phyloP scores from a whole-genome alignment of 1,140 invertebrate species.

The Condylostylus longicornis region DNA sequence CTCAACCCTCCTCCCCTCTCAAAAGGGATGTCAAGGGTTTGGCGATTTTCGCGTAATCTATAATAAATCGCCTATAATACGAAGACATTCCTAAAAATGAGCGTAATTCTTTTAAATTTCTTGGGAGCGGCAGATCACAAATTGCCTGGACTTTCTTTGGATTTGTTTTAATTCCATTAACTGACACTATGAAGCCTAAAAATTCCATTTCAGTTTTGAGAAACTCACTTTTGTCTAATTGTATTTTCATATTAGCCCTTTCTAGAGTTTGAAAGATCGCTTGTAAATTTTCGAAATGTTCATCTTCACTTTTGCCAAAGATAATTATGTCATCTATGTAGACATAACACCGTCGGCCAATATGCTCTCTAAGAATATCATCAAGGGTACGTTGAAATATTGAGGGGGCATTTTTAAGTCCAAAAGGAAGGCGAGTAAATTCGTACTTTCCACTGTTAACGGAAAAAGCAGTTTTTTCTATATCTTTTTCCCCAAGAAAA shows the following conservation, averaged over 20 bases:
- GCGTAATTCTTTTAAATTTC: slow-evolving; percentile 12
- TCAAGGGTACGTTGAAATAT: slow-evolving; percentile 22
- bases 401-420: slow-evolving; percentile 29
- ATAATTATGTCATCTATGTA: slow-evolving; percentile 12
- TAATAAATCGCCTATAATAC: slow-evolving; percentile 19
- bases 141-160: slow-evolving; percentile 13
- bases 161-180: slow-evolving; percentile 13
- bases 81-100: slow-evolving; percentile 18
- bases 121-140: slow-evolving; percentile 15
- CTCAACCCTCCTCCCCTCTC: slow-evolving; percentile 6
- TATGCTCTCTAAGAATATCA: slow-evolving; percentile 26
- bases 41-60: slow-evolving; percentile 14
- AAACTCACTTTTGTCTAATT: slow-evolving; percentile 17
- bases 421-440: too few species aligned
- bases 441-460: too few species aligned
- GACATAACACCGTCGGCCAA: slow-evolving; percentile 32
- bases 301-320: slow-evolving; percentile 6
- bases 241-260: slow-evolving; percentile 13
- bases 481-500: slow-evolving; percentile 15
- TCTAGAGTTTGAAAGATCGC: slow-evolving; percentile 14
- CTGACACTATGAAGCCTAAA: slow-evolving; percentile 16
- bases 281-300: slow-evolving; percentile 7
- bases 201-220: slow-evolving; percentile 12
- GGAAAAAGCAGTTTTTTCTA: slow-evolving; percentile 26
- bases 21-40: slow-evolving; percentile 9